Conservation (phyloP, 2,113 vertebrate species). For the Gracilinanus agilis region DNA sequence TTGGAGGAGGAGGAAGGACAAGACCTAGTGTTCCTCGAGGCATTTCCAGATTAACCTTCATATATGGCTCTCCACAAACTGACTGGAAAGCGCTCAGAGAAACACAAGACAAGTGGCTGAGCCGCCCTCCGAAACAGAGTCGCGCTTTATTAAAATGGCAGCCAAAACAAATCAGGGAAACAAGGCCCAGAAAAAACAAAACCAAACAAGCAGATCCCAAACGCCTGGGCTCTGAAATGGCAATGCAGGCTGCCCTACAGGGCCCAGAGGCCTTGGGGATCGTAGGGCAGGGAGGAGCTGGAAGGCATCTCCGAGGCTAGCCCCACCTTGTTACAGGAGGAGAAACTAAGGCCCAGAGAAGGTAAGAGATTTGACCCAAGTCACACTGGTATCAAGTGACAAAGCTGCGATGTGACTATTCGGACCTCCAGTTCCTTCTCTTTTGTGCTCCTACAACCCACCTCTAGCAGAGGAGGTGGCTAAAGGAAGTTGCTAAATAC, state of each 20-base stretch:
- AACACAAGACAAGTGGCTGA: slow-evolving; percentile 4
- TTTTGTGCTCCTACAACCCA: background rate
- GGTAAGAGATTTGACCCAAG: background rate
- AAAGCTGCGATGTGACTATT: background rate
- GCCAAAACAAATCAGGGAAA: slow-evolving; percentile 34
- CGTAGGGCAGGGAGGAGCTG: background rate
- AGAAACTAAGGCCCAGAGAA: background rate
- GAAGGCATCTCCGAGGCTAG: background rate
- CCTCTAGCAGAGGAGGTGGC: background rate
- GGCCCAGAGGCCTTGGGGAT: background rate
- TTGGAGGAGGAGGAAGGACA: slow-evolving; percentile 5
- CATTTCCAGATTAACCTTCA: slow-evolving; percentile 37
- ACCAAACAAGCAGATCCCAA: slow-evolving; percentile 21
- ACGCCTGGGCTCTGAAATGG: slow-evolving; percentile 27
- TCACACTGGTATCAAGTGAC: background rate
- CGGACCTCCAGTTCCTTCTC: background rate
- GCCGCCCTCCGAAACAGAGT: background rate
- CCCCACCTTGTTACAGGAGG: background rate
- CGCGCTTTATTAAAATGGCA: slow-evolving; percentile 36
- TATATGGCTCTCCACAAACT: slow-evolving; percentile 30
- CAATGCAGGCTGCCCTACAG: background rate
- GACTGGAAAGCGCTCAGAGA: slow-evolving; percentile 37
- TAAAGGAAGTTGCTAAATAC: background rate
- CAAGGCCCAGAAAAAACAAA: background rate
- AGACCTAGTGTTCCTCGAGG: slow-evolving; percentile 17